Evolutionary conservation across 2,113 vertebrate genomes (phyloP).

Genomic region (Leptobrachium leishanense): DNA sequence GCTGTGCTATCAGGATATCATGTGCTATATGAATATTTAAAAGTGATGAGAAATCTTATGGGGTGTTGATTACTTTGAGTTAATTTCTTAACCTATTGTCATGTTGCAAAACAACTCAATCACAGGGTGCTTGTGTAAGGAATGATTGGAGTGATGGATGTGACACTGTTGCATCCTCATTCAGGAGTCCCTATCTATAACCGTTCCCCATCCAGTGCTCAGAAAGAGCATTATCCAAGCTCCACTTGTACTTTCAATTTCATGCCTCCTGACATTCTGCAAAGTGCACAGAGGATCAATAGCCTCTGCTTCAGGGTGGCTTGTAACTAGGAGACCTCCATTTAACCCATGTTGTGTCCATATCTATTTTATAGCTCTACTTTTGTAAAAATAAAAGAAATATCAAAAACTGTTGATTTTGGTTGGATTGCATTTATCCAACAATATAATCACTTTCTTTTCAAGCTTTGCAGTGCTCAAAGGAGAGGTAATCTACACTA

Average conservation of each 20-base stretch:
- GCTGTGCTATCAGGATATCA: too few relatives aligned
- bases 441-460: too few relatives aligned
- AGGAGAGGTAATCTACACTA: too few relatives aligned
- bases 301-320: background rate
- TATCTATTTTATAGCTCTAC: background rate
- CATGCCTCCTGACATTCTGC: background rate
- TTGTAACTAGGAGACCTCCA: slow-evolving; percentile 17
- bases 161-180: background rate
- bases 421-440: too few relatives aligned
- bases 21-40: too few relatives aligned
- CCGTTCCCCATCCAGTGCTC: background rate
- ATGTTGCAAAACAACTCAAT: background rate
- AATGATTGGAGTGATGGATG: background rate
- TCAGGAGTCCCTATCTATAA: too few relatives aligned
- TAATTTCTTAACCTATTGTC: background rate
- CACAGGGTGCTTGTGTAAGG: slow-evolving; percentile 21
- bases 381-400: background rate
- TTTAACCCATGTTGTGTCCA: background rate
- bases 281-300: slow-evolving; percentile 10
- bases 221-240: background rate
- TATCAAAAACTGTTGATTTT: too few relatives aligned
- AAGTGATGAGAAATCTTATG: too few relatives aligned
- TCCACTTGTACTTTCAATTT: background rate
- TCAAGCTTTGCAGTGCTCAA: too few relatives aligned
- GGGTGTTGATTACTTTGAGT: too few relatives aligned